These are phyloP conservation scores for Dendrolimus houi DNA, from an alignment of 2,888 invertebrate genomes.

Conservation along the genomic window DNA sequence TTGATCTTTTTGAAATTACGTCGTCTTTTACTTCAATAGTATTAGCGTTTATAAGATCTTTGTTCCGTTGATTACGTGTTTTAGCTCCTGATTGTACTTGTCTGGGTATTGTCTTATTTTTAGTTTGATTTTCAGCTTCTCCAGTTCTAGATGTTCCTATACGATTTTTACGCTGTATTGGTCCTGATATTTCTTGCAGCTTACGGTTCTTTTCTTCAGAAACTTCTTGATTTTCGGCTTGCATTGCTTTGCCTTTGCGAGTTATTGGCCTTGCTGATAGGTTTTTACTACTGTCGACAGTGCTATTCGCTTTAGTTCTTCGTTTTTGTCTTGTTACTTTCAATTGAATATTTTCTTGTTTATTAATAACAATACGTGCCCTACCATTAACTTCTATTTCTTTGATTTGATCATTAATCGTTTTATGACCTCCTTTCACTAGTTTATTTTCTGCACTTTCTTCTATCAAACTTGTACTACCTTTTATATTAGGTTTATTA, in stretches of 20 bases:
- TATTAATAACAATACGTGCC: background rate
- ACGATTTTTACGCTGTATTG: background rate
- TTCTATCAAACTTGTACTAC: slow-evolving; percentile 12
- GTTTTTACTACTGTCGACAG: background rate
- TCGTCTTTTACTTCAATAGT: too few relatives aligned
- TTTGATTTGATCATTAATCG: slow-evolving; percentile 7
- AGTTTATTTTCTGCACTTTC: slow-evolving; percentile 5
- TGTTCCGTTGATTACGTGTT: too few relatives aligned
- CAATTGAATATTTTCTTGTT: slow-evolving; percentile 9
- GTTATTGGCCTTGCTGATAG: too few relatives aligned
- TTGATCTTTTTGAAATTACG: too few relatives aligned
- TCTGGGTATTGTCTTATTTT: too few relatives aligned
- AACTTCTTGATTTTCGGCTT: too few relatives aligned
- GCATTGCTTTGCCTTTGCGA: too few relatives aligned
- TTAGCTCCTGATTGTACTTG: too few relatives aligned
- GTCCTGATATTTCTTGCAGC: too few relatives aligned
- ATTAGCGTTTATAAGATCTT: too few relatives aligned
- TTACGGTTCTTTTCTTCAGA: too few relatives aligned
- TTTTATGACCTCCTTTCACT: slow-evolving; percentile 15
- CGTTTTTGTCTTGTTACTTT: slow-evolving; percentile 13
- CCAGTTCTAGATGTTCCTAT: background rate
- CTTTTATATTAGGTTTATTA: slow-evolving; percentile 14
- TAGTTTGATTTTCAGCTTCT: background rate
- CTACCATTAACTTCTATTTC: slow-evolving; percentile 6
- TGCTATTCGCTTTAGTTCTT: slow-evolving; percentile 6